phyloP scores from a whole-genome alignment of 2,113 vertebrate genomes.

The Cavia porcellus region DNA sequence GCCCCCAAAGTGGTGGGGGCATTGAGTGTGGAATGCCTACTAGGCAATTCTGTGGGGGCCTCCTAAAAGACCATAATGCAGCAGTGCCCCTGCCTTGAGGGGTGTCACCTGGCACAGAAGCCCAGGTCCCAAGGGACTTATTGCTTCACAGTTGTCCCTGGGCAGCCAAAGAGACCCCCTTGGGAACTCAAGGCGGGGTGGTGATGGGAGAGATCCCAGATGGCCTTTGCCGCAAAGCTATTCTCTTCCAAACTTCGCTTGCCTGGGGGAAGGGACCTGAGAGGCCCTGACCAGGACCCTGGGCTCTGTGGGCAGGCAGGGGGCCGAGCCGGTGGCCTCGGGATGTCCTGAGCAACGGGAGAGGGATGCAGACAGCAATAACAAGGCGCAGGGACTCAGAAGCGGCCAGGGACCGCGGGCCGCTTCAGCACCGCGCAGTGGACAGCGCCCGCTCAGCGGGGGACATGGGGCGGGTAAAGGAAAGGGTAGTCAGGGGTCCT shows the following conservation, averaged over 20 bases:
- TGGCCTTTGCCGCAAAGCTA: slow-evolving; percentile 63
- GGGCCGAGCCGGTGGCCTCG: slow-evolving; percentile 4
- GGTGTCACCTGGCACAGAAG: not conserved
- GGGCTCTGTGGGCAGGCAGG: not conserved
- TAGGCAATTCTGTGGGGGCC: not conserved
- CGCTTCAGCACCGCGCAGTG: slow-evolving; percentile 72
- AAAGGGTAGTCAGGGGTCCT: not conserved
- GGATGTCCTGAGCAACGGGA: not conserved
- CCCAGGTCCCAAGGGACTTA: not conserved
- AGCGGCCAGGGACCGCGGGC: not conserved
- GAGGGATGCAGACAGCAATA: not conserved
- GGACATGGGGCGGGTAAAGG: not conserved
- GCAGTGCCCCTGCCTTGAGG: not conserved
- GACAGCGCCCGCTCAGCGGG: slow-evolving; percentile 67
- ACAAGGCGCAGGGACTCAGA: not conserved
- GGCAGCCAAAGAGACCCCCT: not conserved
- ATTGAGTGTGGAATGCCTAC: not conserved
- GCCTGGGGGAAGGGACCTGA: not conserved
- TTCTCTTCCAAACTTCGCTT: slow-evolving; percentile 74
- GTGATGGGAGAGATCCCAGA: not conserved
- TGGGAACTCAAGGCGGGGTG: not conserved
- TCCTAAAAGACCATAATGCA: not conserved
- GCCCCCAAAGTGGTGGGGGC: not conserved
- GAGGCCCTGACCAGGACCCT: not conserved
- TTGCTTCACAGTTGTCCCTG: not conserved